Evolutionary conservation across 2,888 invertebrate species (phyloP), one percentile per base, ranked within the genome.

Genomic region (Caenorhabditis sp.): DNA sequence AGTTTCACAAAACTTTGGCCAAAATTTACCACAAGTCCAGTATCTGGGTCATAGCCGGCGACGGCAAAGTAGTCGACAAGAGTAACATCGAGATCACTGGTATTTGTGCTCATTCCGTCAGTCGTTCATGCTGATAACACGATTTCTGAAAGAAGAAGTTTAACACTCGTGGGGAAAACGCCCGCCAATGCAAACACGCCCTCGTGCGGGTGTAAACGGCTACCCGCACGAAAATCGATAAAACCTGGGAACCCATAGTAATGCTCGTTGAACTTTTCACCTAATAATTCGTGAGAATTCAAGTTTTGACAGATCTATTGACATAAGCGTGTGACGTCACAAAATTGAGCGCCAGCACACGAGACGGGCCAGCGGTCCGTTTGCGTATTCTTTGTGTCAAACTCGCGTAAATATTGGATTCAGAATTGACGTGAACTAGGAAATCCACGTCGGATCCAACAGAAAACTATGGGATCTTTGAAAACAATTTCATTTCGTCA

Each of bases 31-130:
- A 79, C 76, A 2, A 88, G 75, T 35, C 88, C 88, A 7, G 59
- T 63, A 13, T 84, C 81, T 35, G 81, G 83, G 39, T 88, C 87
- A 43, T 85, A 86, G 22, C 88, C 88, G 20, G 85, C 80, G 11
- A 88, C 80, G 24, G 83, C 88, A 62, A 88, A 87, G 70, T 88
- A 88, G 59, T 88, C 87, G 50, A 86, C 85, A 22, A 88, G 77
- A 13, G 86, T 87, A 37, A 82, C 78, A 45, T 86, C 84, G 26
- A 71, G 45, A 43, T 79, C 79, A 50, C 50, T 70, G 17, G 35
- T 52, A n/a, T 46, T 56, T 27, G 35, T 58, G 53, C 50, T 68
- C 77, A 77, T 75, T 62, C 32, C 39, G 30, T 43, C 50, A 63
- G 56, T 65, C 72, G 62, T 63, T 65, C 63, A 73, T 65, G 22